Evolutionary conservation across 2,113 vertebrate genomes (phyloP).

Genomic region (Mustelus asterias): DNA sequence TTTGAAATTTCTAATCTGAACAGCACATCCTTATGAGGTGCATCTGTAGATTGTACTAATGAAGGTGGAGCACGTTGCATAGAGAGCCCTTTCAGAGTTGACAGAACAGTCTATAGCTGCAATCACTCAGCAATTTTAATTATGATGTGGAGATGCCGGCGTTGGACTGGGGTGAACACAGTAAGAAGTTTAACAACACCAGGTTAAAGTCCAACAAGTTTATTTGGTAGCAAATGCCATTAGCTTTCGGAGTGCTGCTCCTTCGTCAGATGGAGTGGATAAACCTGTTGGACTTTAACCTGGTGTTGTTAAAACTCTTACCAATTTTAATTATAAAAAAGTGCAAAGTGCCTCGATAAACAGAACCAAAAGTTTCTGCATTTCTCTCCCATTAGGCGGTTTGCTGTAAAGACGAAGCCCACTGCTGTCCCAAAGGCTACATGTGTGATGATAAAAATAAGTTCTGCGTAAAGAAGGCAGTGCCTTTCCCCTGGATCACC

Average conservation of each 20-base stretch:
- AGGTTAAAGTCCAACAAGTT: too few relatives aligned
- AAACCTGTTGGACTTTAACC: too few relatives aligned
- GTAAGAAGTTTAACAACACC: too few relatives aligned
- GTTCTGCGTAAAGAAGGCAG: slow-evolving; percentile 48
- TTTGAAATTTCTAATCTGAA: not conserved
- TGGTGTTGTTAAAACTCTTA: too few relatives aligned
- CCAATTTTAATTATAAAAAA: not conserved
- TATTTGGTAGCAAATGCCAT: too few relatives aligned
- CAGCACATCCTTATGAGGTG: not conserved
- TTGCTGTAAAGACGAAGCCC: slow-evolving; percentile 53
- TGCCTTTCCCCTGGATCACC: slow-evolving; percentile 49
- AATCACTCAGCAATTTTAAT: not conserved
- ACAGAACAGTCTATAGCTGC: not conserved
- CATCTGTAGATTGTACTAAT: not conserved
- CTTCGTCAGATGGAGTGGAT: too few relatives aligned
- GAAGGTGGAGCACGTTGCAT: not conserved
- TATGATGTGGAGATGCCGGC: too few relatives aligned
- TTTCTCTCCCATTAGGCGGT: slow-evolving; percentile 48
- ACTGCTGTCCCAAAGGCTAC: slow-evolving; percentile 60
- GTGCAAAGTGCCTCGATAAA: not conserved
- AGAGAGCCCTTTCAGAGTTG: not conserved
- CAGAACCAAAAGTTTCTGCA: not conserved
- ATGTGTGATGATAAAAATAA: slow-evolving; percentile 48
- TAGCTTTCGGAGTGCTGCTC: too few relatives aligned
- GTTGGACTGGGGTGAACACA: too few relatives aligned